Conservation (phyloP, 2,797 vertebrate genomes). For the Botia kubotai region DNA sequence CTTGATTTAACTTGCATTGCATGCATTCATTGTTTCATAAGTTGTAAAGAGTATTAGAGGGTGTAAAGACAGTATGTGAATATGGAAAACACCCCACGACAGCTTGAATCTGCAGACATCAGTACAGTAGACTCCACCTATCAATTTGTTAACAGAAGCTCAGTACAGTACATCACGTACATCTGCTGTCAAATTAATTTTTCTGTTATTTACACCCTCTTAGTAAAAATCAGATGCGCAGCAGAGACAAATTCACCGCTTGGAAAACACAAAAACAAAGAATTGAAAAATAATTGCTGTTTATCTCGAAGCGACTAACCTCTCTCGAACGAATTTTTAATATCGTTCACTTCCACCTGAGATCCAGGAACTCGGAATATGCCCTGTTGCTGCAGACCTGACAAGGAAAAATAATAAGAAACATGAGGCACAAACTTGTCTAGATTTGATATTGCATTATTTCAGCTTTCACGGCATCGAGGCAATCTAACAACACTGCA, state of each 20-base stretch:
- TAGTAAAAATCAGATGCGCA: constrained; percentile 18
- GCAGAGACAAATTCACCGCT: constrained; percentile 56
- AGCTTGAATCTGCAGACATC: background rate
- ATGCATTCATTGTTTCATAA: too few relatives aligned
- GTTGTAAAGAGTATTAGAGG: background rate
- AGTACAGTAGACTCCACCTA: background rate
- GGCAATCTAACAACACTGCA: constrained; percentile 65
- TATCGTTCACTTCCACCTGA: constrained; percentile 98
- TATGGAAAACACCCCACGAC: background rate
- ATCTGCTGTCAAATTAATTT: background rate
- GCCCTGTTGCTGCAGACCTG: constrained; percentile 97
- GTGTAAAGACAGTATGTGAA: background rate
- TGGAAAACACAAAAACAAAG: constrained; percentile 7
- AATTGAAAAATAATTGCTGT: constrained; percentile 69
- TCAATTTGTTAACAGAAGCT: constrained; percentile 4
- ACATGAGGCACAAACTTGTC: constrained; percentile 36
- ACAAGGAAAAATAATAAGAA: constrained; percentile 44
- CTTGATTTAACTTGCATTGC: too few relatives aligned
- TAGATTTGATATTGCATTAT: constrained; percentile 50
- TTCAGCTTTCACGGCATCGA: constrained; percentile 53
- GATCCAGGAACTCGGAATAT: constrained; percentile 98
- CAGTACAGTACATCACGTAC: background rate
- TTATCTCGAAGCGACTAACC: constrained; percentile 77
- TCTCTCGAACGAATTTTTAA: constrained; percentile 99
- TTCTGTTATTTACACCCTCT: constrained; percentile 1